Evolutionary conservation across 1,140 invertebrate species (phyloP).

Genomic region (Trypoxylus dichotomus): DNA sequence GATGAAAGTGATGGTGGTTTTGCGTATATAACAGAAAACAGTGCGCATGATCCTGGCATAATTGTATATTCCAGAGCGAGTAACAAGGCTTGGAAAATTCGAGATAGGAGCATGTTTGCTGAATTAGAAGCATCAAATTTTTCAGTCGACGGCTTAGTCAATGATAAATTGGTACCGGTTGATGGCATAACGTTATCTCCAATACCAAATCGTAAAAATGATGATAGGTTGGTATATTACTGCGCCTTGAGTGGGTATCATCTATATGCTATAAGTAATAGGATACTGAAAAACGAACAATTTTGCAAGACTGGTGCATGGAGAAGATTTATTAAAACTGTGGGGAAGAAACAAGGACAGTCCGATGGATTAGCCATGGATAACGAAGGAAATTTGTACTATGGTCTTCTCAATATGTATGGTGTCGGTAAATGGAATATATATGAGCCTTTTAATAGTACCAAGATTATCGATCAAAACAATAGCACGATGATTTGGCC

Average conservation of each 20-base stretch:
- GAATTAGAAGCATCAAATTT: conserved; percentile 60
- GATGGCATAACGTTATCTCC: conserved; percentile 71
- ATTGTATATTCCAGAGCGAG: conserved; percentile 66
- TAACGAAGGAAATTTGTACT: conserved; percentile 65
- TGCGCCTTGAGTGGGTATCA: conserved; percentile 65
- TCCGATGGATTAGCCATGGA: conserved; percentile 73
- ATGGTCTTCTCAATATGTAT: conserved; percentile 65
- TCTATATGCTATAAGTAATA: conserved; percentile 63
- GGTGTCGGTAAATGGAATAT: conserved; percentile 70
- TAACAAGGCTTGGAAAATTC: conserved; percentile 68
- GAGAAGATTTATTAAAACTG: conserved; percentile 54
- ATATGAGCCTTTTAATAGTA: conserved; percentile 50
- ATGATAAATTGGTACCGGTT: conserved; percentile 59
- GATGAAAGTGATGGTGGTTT: conserved; percentile 67
- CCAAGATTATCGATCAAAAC: conserved; percentile 65
- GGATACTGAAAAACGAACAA: conserved; percentile 58
- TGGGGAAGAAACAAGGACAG: conserved; percentile 65
- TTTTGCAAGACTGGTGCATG: conserved; percentile 47
- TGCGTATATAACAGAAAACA: conserved; percentile 72
- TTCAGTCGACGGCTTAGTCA: conserved; percentile 59
- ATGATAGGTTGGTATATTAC: conserved; percentile 64
- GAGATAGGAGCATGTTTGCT: conserved; percentile 65
- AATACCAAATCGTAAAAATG: conserved; percentile 45
- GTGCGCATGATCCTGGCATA: conserved; percentile 66
- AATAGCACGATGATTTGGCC: conserved; percentile 70